Evolutionary conservation across 2,113 vertebrate species (phyloP).

Genomic region (Apaloderma vittatum): DNA sequence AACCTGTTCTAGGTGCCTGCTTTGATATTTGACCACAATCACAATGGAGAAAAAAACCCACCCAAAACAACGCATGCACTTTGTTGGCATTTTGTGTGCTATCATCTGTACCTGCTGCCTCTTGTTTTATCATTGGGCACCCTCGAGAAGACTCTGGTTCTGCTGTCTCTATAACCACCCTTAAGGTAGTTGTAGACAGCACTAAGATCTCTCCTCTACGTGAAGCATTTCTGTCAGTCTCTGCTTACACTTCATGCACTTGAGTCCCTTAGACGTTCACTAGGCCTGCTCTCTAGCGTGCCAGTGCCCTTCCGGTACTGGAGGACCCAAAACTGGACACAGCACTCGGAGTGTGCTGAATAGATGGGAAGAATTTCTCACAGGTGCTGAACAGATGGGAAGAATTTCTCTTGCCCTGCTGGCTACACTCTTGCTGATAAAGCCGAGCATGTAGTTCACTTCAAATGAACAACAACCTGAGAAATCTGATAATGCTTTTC

Average conservation of each 20-base stretch:
- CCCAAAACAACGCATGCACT: not conserved
- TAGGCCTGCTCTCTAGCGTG: not conserved
- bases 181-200: not conserved
- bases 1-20: not conserved
- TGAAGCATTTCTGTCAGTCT: not conserved
- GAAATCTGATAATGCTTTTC: not conserved
- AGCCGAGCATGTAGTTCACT: not conserved
- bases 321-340: not conserved
- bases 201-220: not conserved
- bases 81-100: not conserved
- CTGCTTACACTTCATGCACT: not conserved
- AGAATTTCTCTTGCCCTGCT: not conserved
- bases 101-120: not conserved
- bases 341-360: not conserved
- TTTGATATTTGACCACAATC: not conserved
- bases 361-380: not conserved
- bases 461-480: not conserved
- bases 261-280: accelerated
- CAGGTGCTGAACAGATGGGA: not conserved
- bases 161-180: not conserved
- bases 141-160: not conserved
- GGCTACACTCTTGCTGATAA: not conserved
- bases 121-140: not conserved
- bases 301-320: not conserved
- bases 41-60: not conserved